Conservation (phyloP, 2,113 vertebrate genomes). For the Casuarius casuarius region DNA sequence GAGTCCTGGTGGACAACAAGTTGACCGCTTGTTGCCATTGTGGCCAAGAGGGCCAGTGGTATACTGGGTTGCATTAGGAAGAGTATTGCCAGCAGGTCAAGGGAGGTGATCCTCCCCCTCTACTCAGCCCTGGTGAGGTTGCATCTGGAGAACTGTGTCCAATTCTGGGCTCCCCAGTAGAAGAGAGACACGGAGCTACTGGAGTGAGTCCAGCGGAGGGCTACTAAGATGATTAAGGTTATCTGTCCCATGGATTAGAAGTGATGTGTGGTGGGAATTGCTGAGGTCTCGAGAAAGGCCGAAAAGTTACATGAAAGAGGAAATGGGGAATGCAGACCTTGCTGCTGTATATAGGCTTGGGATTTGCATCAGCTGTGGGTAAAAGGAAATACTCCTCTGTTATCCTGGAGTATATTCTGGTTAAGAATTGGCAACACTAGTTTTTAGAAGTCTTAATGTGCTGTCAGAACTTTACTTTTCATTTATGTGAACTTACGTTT, state of each 20-base stretch:
- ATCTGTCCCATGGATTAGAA: not conserved
- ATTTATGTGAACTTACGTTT: not conserved
- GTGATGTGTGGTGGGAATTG: constrained; percentile 25
- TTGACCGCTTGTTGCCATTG: too few relatives aligned
- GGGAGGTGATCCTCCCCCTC: too few relatives aligned
- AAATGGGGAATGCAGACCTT: constrained; percentile 20
- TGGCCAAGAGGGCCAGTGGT: too few relatives aligned
- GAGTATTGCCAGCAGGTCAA: too few relatives aligned
- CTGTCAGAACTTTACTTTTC: not conserved
- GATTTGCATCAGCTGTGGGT: not conserved
- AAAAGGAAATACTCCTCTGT: not conserved
- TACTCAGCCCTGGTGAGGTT: too few relatives aligned
- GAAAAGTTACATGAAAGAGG: not conserved
- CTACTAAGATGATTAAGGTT: not conserved
- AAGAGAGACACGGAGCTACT: too few relatives aligned
- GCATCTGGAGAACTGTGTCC: too few relatives aligned
- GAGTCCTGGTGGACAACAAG: too few relatives aligned
- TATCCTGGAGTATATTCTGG: not conserved
- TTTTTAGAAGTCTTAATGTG: not conserved
- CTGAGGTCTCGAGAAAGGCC: constrained; percentile 17
- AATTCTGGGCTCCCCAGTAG: too few relatives aligned
- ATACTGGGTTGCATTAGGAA: too few relatives aligned
- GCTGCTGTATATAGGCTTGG: constrained; percentile 10
- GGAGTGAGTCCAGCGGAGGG: too few relatives aligned
- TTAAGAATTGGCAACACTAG: not conserved